A percentile compares a stretch with the other conserved stretches of the same genome.
Conservation (phyloP, 2,113 vertebrate species). For the Apteryx mantelli region DNA sequence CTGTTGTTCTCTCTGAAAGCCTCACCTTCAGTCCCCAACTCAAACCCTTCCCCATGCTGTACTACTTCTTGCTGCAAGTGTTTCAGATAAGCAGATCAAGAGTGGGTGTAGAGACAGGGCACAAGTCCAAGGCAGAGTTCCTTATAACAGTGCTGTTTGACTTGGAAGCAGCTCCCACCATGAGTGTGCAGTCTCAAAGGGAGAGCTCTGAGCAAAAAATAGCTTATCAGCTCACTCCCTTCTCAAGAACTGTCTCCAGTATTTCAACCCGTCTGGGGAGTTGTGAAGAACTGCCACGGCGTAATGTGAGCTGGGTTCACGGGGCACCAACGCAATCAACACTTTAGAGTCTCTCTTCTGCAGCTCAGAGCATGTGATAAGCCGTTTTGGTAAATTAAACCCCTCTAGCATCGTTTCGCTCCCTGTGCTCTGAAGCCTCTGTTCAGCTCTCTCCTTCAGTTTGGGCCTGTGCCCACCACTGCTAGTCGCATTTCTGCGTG, state of each 20-base stretch:
- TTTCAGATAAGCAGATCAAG: conserved; percentile 51
- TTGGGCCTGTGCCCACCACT: neutral
- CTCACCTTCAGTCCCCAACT: neutral
- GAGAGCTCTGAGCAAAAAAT: conserved; percentile 24
- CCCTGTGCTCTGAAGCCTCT: neutral
- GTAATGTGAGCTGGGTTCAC: neutral
- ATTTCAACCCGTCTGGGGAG: conserved; percentile 8
- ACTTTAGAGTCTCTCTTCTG: neutral
- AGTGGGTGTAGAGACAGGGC: conserved; percentile 60
- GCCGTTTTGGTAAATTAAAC: neutral
- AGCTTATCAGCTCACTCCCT: conserved; percentile 43
- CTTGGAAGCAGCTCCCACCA: conserved; percentile 53
- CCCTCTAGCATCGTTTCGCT: neutral
- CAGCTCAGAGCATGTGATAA: neutral
- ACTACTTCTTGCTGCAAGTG: conserved; percentile 20
- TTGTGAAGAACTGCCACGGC: accelerated
- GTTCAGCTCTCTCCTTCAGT: neutral
- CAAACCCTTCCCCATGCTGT: neutral
- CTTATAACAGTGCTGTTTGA: neutral
- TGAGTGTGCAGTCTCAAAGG: conserved; percentile 53
- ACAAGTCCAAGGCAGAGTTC: conserved; percentile 54
- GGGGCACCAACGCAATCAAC: neutral
- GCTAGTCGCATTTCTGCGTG: neutral
- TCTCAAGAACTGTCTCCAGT: conserved; percentile 8
- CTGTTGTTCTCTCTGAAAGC: neutral